A percentile compares a stretch with the other conserved stretches of the same genome.
These are phyloP conservation scores for Whitmania pigra DNA, from an alignment of 1,140 invertebrate genomes.

Conservation along the genomic window DNA sequence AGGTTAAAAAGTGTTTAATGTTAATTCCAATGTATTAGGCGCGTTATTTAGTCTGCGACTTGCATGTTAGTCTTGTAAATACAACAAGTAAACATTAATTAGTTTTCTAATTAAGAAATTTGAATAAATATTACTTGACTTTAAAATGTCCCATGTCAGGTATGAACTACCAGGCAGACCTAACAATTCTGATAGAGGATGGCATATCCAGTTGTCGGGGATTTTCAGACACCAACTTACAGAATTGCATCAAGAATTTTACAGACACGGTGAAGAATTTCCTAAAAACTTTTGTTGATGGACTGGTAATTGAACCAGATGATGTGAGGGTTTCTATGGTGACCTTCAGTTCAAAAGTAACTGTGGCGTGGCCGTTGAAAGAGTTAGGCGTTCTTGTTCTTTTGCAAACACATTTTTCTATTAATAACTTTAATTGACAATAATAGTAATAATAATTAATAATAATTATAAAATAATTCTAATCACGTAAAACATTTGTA, in stretches of 20 bases:
- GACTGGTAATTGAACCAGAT: neutral
- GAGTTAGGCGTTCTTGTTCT: neutral
- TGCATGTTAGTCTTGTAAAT: no score
- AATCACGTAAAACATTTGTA: no score
- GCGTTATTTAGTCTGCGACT: no score
- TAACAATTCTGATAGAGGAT: neutral
- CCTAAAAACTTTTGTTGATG: neutral
- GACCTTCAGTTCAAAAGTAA: neutral
- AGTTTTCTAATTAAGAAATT: no score
- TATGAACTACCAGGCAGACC: neutral
- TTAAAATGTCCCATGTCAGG: neutral
- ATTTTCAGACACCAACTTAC: no score
- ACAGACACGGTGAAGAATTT: neutral
- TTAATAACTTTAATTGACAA: neutral
- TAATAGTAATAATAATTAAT: no score
- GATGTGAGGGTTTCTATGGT: neutral
- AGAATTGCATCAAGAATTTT: neutral
- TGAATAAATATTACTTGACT: no score
- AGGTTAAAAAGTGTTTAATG: no score
- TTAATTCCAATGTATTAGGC: no score
- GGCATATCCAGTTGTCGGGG: neutral
- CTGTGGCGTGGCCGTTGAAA: neutral
- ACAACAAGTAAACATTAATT: neutral
- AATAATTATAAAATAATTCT: no score
- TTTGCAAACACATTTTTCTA: neutral